Base-by-base conservation (phyloP, 1,140 invertebrate genomes). In the Drosophila albomicans region DNA sequence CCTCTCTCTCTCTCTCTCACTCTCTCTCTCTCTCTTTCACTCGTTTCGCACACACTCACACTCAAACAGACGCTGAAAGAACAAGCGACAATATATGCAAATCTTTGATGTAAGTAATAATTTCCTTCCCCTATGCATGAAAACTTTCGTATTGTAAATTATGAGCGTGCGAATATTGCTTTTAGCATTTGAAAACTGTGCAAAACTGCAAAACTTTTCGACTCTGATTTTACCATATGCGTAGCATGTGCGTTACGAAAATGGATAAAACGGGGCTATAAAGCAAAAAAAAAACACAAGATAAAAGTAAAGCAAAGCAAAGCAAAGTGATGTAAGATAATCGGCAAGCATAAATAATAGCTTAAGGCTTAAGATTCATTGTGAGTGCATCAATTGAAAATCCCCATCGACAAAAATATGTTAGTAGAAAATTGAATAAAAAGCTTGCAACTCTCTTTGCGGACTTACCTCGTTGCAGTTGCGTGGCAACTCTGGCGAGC, bases 81-180 rank as follows among this genome's bases (percentile, higher is more conserved):
- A 20, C 49, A 62, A 85, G 35, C 82, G 71, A 71, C 82, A 85
- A 82, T 87, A 75, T 88, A 87, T 87, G 84, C 77, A 87, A 87
- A 87, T 87, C 84, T 87, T 88, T 87, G 77, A 87, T 88, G 84
- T 87, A 88, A 87, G 84, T 87, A 87, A 87, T 88, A 87, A 87
- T 88, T 87, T 87, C 84, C 84, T 87, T 87, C 84, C 84, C 70
- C 63, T 49, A 75, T 63, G 66, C 43, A 28, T 32, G 30, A 63
- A 75, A 86, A 86, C 75, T 86, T 86, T 86, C 68, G 62, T 64
- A 77, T 88, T 82, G 79, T 88, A 80, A 87, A 88, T 88, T 87
- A 87, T 80, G 79, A 79, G 77, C 80, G 74, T 88, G 82, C 71
- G 77, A 88, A 82, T 87, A 86, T 79, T 78, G 75, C 79, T 78